Conservation (phyloP, 2,113 vertebrate species). For the Myodes glareolus region DNA sequence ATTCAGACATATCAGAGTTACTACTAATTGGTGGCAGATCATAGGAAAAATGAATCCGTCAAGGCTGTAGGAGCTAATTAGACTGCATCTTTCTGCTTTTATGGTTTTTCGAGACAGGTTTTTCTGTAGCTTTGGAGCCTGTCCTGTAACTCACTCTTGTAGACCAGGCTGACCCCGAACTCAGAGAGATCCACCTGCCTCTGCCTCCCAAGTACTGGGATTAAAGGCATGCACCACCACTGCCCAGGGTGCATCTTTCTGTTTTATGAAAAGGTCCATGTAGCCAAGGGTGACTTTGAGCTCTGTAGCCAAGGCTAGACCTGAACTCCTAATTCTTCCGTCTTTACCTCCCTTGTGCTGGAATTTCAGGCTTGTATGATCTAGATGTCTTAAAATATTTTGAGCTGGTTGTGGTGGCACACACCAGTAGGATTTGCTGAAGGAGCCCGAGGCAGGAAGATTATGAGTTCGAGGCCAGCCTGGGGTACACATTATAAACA, state of each 20-base stretch:
- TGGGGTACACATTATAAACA: no score
- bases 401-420: no score
- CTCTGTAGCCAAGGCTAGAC: not conserved
- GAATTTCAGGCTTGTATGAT: not conserved
- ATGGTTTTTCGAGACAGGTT: no score
- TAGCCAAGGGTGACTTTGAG: not conserved
- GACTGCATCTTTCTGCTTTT: not conserved
- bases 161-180: no score
- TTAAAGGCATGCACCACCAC: no score
- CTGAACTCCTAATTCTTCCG: not conserved
- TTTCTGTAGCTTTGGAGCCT: no score
- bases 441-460: no score
- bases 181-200: no score
- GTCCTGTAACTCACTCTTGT: no score
- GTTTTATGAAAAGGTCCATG: not conserved
- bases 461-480: no score
- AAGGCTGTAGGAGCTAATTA: slow-evolving; percentile 36
- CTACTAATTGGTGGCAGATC: not conserved
- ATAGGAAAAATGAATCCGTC: not conserved
- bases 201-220: no score
- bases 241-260: not conserved
- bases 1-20: not conserved
- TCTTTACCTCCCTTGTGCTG: not conserved
- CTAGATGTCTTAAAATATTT: slow-evolving; percentile 19
- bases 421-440: no score